These are phyloP conservation scores for Ciconia maguari DNA, from an alignment of 2,113 vertebrate species.

Conservation along the genomic window DNA sequence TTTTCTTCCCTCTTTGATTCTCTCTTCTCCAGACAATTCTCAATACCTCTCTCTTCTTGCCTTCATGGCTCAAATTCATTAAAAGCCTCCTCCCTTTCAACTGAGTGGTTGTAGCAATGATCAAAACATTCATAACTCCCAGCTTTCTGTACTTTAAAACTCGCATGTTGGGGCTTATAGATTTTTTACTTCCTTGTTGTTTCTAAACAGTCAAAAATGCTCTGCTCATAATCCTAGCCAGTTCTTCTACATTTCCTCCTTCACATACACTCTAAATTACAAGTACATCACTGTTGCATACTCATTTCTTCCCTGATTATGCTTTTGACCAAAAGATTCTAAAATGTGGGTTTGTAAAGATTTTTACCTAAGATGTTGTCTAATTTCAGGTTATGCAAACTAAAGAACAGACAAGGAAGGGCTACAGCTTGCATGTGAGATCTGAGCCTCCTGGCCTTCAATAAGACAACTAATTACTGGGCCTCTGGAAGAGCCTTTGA, in stretches of 20 bases:
- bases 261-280: neutral
- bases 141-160: neutral
- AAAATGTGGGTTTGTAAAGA: neutral
- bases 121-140: neutral
- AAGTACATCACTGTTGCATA: neutral
- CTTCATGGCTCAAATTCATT: neutral
- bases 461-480: neutral
- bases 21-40: neutral
- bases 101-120: neutral
- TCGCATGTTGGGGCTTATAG: rapidly evolving
- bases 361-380: neutral
- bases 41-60: neutral
- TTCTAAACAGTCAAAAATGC: neutral
- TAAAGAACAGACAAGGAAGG: neutral
- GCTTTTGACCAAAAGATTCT: neutral
- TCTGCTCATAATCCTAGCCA: neutral
- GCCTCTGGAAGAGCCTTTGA: neutral
- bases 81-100: neutral
- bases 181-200: neutral
- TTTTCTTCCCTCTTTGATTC: neutral
- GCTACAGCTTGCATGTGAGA: neutral
- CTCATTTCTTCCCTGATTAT: neutral
- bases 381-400: neutral
- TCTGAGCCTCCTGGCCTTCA: neutral
- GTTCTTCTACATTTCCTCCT: neutral